Conservation (phyloP, 2,113 vertebrate species). For the Eira barbara region DNA sequence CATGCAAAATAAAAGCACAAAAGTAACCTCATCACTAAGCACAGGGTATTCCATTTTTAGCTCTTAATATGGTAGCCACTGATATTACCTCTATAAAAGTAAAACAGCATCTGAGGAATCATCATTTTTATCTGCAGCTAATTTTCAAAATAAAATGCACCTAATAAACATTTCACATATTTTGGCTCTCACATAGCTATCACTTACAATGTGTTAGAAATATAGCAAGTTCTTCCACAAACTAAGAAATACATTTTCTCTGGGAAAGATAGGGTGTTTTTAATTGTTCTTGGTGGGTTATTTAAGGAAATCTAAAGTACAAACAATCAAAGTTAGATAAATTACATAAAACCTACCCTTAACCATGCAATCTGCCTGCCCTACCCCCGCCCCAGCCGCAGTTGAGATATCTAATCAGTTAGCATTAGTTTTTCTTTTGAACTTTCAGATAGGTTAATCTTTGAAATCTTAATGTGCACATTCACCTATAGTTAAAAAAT, state of each 20-base stretch:
- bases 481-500: not conserved
- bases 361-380: not conserved
- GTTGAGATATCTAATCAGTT: constrained; percentile 24
- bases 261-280: constrained; percentile 29
- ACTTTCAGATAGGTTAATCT: constrained; percentile 44
- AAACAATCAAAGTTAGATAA: constrained; percentile 59
- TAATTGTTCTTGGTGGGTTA: constrained; percentile 40
- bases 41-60: not conserved
- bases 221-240: constrained; percentile 41
- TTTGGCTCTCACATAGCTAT: constrained; percentile 53
- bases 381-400: not conserved
- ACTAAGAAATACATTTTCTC: constrained; percentile 54
- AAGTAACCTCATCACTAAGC: not conserved
- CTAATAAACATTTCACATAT: constrained; percentile 50
- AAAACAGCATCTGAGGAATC: not conserved
- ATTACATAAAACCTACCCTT: constrained; percentile 41
- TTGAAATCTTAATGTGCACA: constrained; percentile 11
- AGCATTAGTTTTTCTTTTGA: constrained; percentile 2
- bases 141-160: constrained; percentile 50
- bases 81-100: constrained; percentile 26
- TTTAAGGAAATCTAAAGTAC: constrained; percentile 59
- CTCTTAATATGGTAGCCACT: not conserved
- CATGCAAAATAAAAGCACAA: not conserved
- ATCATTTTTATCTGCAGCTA: constrained; percentile 52
- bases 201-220: constrained; percentile 49